Conservation (phyloP, 2,888 invertebrate genomes). For the Altica lythri region DNA sequence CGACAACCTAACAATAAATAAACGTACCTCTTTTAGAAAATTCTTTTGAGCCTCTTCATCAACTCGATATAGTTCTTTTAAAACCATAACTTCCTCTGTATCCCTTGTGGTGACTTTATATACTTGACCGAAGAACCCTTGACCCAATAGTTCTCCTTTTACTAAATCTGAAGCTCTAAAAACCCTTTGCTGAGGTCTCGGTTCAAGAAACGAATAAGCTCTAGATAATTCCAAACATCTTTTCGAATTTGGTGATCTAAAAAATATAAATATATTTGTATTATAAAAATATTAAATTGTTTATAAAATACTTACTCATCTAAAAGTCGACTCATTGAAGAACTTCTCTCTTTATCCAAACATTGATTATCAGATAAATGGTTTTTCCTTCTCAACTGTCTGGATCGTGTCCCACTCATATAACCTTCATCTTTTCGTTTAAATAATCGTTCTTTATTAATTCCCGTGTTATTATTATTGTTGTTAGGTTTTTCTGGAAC, state of each 20-base stretch:
- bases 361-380: conserved; percentile 54
- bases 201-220: conserved; percentile 84
- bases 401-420: conserved; percentile 65
- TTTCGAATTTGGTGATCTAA: conserved; percentile 55
- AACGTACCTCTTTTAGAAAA: conserved; percentile 82
- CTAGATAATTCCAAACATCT: conserved; percentile 70
- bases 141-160: conserved; percentile 85
- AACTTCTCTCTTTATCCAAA: conserved; percentile 78
- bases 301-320: conserved; percentile 65
- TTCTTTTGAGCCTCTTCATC: conserved; percentile 94
- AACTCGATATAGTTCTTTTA: conserved; percentile 88
- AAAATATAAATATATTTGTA: background rate
- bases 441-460: conserved; percentile 59
- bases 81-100: conserved; percentile 92
- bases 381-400: conserved; percentile 64
- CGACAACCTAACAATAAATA: background rate
- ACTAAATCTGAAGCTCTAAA: conserved; percentile 91
- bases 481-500: conserved; percentile 16
- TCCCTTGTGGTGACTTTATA: conserved; percentile 89
- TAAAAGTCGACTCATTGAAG: conserved; percentile 81
- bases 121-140: conserved; percentile 94
- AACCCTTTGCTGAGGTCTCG: conserved; percentile 70
- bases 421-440: conserved; percentile 66
- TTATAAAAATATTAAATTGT: background rate
- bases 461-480: background rate